These are phyloP conservation scores for Patella pellucida DNA, from an alignment of 2,888 invertebrate species.

Conservation along the genomic window DNA sequence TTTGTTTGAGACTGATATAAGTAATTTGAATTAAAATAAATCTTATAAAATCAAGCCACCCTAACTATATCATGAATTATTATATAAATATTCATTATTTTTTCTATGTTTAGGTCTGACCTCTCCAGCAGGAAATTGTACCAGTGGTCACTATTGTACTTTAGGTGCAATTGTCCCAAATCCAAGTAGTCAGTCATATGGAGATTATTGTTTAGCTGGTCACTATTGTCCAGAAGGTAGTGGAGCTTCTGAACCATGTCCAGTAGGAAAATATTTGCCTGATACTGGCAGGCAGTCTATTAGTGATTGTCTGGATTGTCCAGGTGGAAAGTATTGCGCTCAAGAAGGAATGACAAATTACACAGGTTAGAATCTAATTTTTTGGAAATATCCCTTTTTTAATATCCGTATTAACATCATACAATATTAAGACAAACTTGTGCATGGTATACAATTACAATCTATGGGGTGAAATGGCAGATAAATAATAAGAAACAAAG, in stretches of 20 bases:
- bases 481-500: neutral
- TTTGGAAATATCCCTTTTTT: too few relatives aligned
- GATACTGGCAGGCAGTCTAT: conserved; percentile 42
- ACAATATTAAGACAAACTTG: too few relatives aligned
- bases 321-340: conserved; percentile 64
- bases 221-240: conserved; percentile 64
- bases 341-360: conserved; percentile 55
- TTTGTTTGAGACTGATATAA: too few relatives aligned
- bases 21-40: too few relatives aligned
- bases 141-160: conserved; percentile 57
- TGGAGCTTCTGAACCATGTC: conserved; percentile 59
- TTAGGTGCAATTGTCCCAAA: conserved; percentile 47
- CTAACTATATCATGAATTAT: neutral
- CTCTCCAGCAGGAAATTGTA: conserved; percentile 56
- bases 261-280: conserved; percentile 61
- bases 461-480: neutral
- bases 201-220: conserved; percentile 62
- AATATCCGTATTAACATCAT: too few relatives aligned
- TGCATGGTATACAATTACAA: too few relatives aligned
- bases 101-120: conserved; percentile 47
- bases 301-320: conserved; percentile 61
- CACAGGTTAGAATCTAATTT: conserved; percentile 48
- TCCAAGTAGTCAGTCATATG: conserved; percentile 52
- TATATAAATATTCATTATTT: neutral
- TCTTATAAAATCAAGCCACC: too few relatives aligned